Conservation (phyloP, 2,113 vertebrate species). For the Labeo rohita region DNA sequence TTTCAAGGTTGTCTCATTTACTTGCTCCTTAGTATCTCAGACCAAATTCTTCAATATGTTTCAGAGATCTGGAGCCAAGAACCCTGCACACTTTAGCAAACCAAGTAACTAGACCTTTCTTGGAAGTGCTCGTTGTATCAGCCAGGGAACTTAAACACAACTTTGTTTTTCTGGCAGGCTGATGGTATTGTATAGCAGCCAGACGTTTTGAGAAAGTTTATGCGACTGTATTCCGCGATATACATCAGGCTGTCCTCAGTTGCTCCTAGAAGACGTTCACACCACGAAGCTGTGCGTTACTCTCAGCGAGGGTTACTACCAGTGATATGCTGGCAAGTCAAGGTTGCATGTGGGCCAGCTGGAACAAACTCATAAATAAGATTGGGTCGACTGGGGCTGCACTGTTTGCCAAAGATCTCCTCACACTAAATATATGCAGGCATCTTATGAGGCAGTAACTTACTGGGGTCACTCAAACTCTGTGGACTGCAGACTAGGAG, state of each 20-base stretch:
- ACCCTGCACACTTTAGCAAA: neutral
- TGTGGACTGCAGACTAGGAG: neutral
- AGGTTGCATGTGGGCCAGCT: slow-evolving; percentile 38
- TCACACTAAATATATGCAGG: slow-evolving; percentile 43
- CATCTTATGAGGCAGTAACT: slow-evolving; percentile 30
- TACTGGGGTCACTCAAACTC: slow-evolving; percentile 33
- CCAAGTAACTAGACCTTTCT: neutral
- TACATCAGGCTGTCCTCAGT: neutral
- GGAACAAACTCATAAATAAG: slow-evolving; percentile 52
- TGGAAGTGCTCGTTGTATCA: neutral
- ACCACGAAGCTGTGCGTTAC: slow-evolving; percentile 17
- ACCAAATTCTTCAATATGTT: slow-evolving; percentile 7
- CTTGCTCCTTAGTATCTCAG: neutral
- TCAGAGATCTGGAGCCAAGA: neutral
- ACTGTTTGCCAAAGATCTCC: slow-evolving; percentile 22
- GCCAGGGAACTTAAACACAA: neutral
- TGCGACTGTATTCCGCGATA: neutral
- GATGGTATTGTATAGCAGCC: neutral
- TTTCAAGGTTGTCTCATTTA: neutral
- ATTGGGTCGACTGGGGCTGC: neutral
- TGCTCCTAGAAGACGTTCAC: neutral
- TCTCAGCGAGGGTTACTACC: slow-evolving; percentile 28
- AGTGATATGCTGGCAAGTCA: slow-evolving; percentile 46
- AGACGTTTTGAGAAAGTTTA: neutral
- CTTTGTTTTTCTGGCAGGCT: neutral